Base-by-base conservation (phyloP, 2,797 vertebrate species). In the Anableps anableps region DNA sequence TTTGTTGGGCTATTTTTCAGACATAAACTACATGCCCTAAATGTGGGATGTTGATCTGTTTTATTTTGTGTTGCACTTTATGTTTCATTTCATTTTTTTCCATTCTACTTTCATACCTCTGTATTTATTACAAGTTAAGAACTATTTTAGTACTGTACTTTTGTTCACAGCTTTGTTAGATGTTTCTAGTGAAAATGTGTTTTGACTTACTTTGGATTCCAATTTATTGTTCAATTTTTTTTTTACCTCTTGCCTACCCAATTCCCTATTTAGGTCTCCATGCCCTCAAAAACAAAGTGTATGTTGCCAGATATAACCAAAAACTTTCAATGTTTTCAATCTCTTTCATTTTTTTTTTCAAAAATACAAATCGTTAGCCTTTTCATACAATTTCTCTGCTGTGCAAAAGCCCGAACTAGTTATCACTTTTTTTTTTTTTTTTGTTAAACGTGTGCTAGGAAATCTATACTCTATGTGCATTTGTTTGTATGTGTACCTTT, bases 1-100 rank as follows among this genome's bases (percentile, higher is more conserved):
- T 76, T 45, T 76, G 78, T 89, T 83, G 62, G 75, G 11, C 83
- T 70, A 83, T 87, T 77, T 82, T 66, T 80, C 70, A 86, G 81
- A 84, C 76, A 80, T 83, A 79, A 86, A 81, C 68, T 71, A 68
- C 47, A 80, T 76, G 72, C 88, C 16, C 6, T 36, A 21, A 21
- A 5, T 64, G 36, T 64, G 7, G n/a, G 6, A 74, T 74, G 13
- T 36, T 21, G 5, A 1, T 62, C 0, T 29, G n/a, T 29, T 21
- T 10, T 53, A 53, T 34, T 62, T 45, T 48, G 5, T 38, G 13
- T 19, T 21, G 10, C 2, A 50, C 17, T 45, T 31, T 62, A n/a
- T 34, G 16, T 26, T 64, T 17, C 31, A 43, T 47, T 72, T 8
- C 23, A n/a, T 29, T 29, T 29, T 31, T 19, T 21, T 11, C 4